Conservation (phyloP, 2,113 vertebrate genomes). For the Danionella cerebrum region DNA sequence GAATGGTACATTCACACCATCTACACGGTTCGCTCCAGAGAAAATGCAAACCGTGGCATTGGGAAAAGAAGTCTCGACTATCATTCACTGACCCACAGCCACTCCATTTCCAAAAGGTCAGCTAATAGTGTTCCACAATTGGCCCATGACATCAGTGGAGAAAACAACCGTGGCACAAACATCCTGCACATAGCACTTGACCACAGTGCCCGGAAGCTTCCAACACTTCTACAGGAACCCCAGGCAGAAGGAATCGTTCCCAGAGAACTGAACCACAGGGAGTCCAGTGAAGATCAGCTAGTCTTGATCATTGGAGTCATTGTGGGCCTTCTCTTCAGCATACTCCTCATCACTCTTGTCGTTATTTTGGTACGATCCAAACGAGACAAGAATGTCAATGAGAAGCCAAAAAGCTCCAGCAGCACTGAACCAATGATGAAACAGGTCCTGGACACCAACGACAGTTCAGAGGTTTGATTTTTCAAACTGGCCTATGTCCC, state of each 20-base stretch:
- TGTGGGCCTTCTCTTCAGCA: constrained; percentile 62
- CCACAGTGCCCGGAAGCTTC: constrained; percentile 52
- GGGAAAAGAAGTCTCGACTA: constrained; percentile 82
- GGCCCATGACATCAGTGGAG: constrained; percentile 69
- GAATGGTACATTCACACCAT: constrained; percentile 54
- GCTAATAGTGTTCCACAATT: constrained; percentile 43
- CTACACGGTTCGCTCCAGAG: constrained; percentile 44
- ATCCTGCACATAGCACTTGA: constrained; percentile 84
- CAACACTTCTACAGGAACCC: constrained; percentile 44
- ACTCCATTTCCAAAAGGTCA: constrained; percentile 54
- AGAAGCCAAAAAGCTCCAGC: constrained; percentile 47
- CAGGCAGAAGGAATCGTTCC: constrained; percentile 57
- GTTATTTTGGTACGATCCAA: constrained; percentile 59
- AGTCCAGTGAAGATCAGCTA: constrained; percentile 45
- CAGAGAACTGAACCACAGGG: constrained; percentile 53
- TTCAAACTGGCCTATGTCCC: background rate
- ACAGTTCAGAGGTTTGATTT: constrained; percentile 87
- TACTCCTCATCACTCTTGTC: constrained; percentile 58
- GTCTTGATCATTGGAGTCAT: constrained; percentile 63
- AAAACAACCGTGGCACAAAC: constrained; percentile 81
- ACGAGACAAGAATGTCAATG: constrained; percentile 50
- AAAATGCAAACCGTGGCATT: constrained; percentile 49
- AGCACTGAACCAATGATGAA: constrained; percentile 72
- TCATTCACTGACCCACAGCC: constrained; percentile 55
- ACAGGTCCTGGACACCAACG: constrained; percentile 42